Base-by-base conservation (phyloP, 2,797 vertebrate species). In the Todus mexicanus region DNA sequence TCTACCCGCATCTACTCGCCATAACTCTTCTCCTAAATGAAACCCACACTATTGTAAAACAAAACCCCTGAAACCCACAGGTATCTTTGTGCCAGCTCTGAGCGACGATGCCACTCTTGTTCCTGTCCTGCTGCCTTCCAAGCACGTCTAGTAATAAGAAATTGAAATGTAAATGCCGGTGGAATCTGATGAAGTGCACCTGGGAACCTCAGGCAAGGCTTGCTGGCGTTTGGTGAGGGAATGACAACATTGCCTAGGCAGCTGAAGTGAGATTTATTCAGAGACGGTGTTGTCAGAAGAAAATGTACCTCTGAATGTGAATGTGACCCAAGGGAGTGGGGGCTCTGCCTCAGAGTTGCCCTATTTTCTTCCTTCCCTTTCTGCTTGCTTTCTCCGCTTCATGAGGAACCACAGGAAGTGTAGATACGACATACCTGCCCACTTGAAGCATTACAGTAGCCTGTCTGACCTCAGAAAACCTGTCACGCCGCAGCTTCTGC, bases 391-490 rank as follows among this genome's bases (percentile, higher is more conserved):
- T 69, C 35, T 76, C 19, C 53, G 26, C 11, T 45, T 57, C 66
- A 16, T 60, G 26, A 63, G 63, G 51, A 66, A 73, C 29, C 15
- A 37, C 31, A 76, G 83, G 63, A 87, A 72, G 23, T 26, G 19
- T 33, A 59, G 82, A 16, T 22, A 51, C 33, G 40, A 81, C 29
- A 17, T 57, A 45, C 21, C 25, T 78, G 31, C 43, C 68, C n/a
- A 23, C 43, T 40, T 88, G 73, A 94, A 80, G 63, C 91, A 87
- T 72, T 93, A 19, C 27, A 43, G 47, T 53, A 78, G 75, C 70
- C 73, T 70, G 19, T 76, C 51, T 70, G 85, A 78, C 87, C 73
- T 81, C 85, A 81, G n/a, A 92, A 73, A 51, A 63, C 38, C 31
- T 86, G 82, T 75, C 85, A 86, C 1, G 0, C 65, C 43, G 66